These are phyloP conservation scores for Lasioglossum lativentre DNA, from an alignment of 2,888 invertebrate species.

Conservation along the genomic window DNA sequence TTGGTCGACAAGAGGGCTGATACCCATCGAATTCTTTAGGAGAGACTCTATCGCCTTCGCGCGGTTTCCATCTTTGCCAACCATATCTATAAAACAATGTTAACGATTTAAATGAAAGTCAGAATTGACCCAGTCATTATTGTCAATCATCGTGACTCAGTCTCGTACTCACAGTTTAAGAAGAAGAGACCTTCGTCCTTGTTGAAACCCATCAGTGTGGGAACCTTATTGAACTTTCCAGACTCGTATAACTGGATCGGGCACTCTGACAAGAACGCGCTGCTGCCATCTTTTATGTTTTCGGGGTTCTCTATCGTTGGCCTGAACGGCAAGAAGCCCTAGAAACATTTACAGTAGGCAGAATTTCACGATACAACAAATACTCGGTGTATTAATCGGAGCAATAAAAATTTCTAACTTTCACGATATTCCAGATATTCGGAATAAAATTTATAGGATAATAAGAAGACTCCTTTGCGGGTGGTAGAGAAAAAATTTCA, in stretches of 20 bases:
- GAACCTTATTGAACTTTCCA: slow-evolving; percentile 85
- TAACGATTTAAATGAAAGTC: background rate
- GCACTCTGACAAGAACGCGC: slow-evolving; percentile 85
- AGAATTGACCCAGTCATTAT: background rate
- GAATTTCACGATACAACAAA: too few species aligned
- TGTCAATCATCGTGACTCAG: background rate
- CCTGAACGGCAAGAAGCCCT: slow-evolving; percentile 78
- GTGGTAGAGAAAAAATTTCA: too few species aligned
- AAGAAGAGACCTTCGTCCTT: slow-evolving; percentile 79
- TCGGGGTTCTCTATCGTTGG: slow-evolving; percentile 85
- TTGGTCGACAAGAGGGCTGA: background rate
- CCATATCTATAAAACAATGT: background rate
- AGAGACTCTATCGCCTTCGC: background rate
- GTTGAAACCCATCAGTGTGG: slow-evolving; percentile 85
- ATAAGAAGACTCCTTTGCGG: too few species aligned
- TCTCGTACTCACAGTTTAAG: background rate
- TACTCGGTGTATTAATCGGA: too few species aligned
- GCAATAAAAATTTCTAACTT: too few species aligned
- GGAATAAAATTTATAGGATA: background rate
- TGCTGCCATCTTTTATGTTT: slow-evolving; percentile 83
- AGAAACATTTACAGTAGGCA: background rate
- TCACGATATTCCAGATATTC: background rate
- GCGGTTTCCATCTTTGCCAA: background rate
- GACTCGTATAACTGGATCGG: slow-evolving; percentile 82
- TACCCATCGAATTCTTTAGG: background rate